Percentiles rank a stretch among this genome's conserved stretches.
phyloP scores from a whole-genome alignment of 2,797 vertebrate genomes.

The Chaenodraco wilsoni region DNA sequence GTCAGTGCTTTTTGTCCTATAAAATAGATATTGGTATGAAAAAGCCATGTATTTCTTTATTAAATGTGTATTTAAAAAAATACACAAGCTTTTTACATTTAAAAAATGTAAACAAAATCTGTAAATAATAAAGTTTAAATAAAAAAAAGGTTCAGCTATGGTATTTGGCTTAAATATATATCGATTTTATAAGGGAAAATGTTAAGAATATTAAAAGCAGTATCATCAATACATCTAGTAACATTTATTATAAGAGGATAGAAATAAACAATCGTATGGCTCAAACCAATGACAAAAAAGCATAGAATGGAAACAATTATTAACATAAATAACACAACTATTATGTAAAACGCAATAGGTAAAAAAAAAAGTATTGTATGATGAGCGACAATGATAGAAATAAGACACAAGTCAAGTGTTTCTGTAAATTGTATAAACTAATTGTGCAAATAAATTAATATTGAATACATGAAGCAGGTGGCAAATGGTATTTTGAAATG shows the following conservation, averaged over 20 bases:
- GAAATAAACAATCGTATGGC: background rate
- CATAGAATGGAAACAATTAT: background rate
- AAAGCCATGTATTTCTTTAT: background rate
- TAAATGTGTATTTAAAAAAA: background rate
- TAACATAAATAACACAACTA: background rate
- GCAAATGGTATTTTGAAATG: background rate
- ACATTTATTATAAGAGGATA: background rate
- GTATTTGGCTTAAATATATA: background rate
- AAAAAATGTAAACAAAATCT: background rate
- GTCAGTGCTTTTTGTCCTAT: conserved; percentile 16
- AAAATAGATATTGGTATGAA: background rate
- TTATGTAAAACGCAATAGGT: background rate
- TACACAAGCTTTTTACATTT: background rate
- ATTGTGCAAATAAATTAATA: background rate
- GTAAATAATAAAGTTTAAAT: background rate
- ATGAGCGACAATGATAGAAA: too few species aligned
- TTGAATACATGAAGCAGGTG: background rate
- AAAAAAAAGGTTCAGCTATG: background rate
- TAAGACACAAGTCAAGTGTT: too few species aligned
- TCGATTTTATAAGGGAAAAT: background rate
- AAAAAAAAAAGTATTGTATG: too few species aligned
- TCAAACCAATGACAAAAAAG: background rate
- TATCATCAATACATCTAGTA: background rate
- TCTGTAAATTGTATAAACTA: too few species aligned
- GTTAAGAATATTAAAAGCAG: background rate